Conservation (phyloP, 2,888 invertebrate genomes). For the Nebria brevicollis region DNA sequence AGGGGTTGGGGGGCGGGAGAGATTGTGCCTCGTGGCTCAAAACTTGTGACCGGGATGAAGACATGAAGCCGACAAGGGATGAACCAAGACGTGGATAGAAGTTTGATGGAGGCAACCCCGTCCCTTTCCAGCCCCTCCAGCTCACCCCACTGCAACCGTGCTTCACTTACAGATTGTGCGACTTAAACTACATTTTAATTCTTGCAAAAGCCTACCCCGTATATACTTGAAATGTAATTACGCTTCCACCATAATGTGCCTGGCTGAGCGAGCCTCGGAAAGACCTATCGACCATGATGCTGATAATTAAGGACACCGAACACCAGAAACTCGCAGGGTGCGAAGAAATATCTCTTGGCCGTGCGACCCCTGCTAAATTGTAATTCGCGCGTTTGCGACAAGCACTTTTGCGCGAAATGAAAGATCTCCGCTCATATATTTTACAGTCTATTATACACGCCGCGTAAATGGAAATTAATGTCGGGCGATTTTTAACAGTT, state of each 20-base stretch:
- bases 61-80: constrained; percentile 45
- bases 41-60: constrained; percentile 30
- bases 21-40: not conserved
- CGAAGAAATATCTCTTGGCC: constrained; percentile 28
- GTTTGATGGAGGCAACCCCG: constrained; percentile 35
- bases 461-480: constrained; percentile 42
- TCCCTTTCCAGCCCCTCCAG: constrained; percentile 17
- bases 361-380: constrained; percentile 32
- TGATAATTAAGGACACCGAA: constrained; percentile 36
- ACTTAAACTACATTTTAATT: constrained; percentile 47
- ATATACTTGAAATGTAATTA: constrained; percentile 44
- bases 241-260: constrained; percentile 37
- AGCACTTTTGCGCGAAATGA: constrained; percentile 32
- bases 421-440: constrained; percentile 33
- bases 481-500: constrained; percentile 34
- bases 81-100: constrained; percentile 45
- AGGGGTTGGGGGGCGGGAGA: not conserved
- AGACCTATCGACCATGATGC: constrained; percentile 40
- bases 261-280: not conserved
- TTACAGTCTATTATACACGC: constrained; percentile 29
- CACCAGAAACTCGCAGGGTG: constrained; percentile 13
- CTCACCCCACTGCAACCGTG: constrained; percentile 13
- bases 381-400: constrained; percentile 29
- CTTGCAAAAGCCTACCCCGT: constrained; percentile 37
- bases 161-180: constrained; percentile 43